Conservation (phyloP, 2,113 vertebrate species). For the Mugil cephalus region DNA sequence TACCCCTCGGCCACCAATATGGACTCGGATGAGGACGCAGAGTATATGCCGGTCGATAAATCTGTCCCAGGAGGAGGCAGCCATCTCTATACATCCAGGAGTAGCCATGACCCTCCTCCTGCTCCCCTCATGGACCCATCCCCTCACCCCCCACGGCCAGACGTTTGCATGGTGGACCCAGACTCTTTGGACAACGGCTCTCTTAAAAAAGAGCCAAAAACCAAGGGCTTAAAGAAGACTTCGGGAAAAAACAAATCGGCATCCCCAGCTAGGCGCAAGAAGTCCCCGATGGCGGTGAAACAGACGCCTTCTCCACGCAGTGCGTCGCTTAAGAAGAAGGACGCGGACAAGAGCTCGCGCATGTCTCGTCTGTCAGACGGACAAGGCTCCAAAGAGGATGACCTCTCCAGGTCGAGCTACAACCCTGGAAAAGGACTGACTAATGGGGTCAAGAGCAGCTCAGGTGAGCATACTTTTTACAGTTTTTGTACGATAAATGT, state of each 20-base stretch:
- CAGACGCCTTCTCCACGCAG: slow-evolving; percentile 84
- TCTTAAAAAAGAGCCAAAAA: slow-evolving; percentile 92
- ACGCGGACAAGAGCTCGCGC: slow-evolving; percentile 86
- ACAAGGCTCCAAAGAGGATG: slow-evolving; percentile 88
- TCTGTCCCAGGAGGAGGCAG: slow-evolving; percentile 74
- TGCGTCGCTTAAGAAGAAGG: slow-evolving; percentile 86
- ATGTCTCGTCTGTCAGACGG: slow-evolving; percentile 80
- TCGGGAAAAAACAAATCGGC: slow-evolving; percentile 90
- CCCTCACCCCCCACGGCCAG: slow-evolving; percentile 91
- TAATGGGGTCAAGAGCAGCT: slow-evolving; percentile 89
- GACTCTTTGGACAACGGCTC: slow-evolving; percentile 86
- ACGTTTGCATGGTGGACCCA: slow-evolving; percentile 98
- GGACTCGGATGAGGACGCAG: slow-evolving; percentile 95
- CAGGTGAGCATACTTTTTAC: slow-evolving; percentile 80
- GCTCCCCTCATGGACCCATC: slow-evolving; percentile 89
- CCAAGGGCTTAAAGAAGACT: slow-evolving; percentile 88
- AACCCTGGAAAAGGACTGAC: slow-evolving; percentile 87
- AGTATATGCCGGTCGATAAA: slow-evolving; percentile 95
- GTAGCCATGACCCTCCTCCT: slow-evolving; percentile 90
- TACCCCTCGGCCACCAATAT: slow-evolving; percentile 88
- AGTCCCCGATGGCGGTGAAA: slow-evolving; percentile 89
- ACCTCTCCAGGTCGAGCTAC: slow-evolving; percentile 86
- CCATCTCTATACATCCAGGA: slow-evolving; percentile 83
- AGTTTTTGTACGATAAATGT: not conserved
- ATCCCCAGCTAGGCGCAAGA: slow-evolving; percentile 91